Base-by-base conservation (phyloP, 2,888 invertebrate genomes). In the Heliconius ethilla region DNA sequence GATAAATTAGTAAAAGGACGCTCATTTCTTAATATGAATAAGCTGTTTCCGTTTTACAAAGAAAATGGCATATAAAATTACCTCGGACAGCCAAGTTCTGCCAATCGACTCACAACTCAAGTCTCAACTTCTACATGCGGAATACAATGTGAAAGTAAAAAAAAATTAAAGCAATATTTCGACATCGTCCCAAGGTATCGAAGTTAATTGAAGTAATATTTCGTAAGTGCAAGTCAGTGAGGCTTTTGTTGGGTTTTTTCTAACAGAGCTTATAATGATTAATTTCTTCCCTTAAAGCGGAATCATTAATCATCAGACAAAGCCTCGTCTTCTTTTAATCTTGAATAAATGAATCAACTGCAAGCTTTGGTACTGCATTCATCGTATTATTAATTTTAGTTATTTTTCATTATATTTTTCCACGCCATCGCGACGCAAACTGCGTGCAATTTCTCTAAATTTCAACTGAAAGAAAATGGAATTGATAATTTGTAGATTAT, bases 231-330 rank as follows among this genome's bases (percentile, higher is more conserved):
- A 72, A 72, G 72, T 72, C 72, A 72, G 55, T 59, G 25, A 0
- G 25, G 33, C 59, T 72, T 33, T 72, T 59, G 33, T 72, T 59
- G 18, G 25, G 59, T 22, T 2, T 72, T n/a, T 72, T 72, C 29
- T 37, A 72, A 59, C 59, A 72, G 59, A 72, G 72, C 59, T n/a
- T 72, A 27, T 45, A 74, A 74, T 40, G 74, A 29, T 62, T 65
- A 45, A 74, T 74, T 74, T 40, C 63, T 62, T 25, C 27, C 63
- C 45, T 15, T 40, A 69, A 27, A 45, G 40, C 74, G 18, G 15
- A 45, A 40, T 63, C 74, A 74, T 74, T 74, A 74, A 63, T 74
- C 62, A 74, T 11, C 40, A 22, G 45, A 65, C 63, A 74, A 74
- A 29, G 65, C 70, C 33, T 27, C 62, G 59, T 65, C 63, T 45